phyloP scores from a whole-genome alignment of 2,888 invertebrate genomes.

The Stomorhina lunata region DNA sequence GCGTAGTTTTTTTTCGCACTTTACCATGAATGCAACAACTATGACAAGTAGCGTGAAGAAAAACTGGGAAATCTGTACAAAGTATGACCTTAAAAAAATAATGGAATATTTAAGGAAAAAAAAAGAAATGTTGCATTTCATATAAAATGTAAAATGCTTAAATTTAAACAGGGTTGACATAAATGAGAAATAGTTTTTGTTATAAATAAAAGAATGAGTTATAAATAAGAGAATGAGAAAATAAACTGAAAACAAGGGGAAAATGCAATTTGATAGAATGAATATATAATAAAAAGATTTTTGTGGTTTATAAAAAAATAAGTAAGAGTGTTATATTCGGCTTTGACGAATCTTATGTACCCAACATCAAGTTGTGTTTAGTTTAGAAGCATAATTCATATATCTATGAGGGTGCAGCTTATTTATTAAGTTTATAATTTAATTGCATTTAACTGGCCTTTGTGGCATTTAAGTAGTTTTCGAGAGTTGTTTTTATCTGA shows the following conservation, averaged over 20 bases:
- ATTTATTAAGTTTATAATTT: too few species aligned
- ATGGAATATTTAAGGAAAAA: neutral
- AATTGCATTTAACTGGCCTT: too few species aligned
- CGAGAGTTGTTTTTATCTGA: too few species aligned
- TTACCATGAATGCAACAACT: conserved; percentile 6
- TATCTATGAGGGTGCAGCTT: too few species aligned
- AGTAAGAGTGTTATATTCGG: too few species aligned
- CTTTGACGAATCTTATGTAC: too few species aligned
- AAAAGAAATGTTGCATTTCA: conserved; percentile 8
- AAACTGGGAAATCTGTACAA: neutral
- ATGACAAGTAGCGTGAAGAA: neutral
- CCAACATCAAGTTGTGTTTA: too few species aligned
- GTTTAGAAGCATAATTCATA: too few species aligned
- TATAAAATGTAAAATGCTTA: conserved; percentile 33
- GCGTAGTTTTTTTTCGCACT: conserved; percentile 6
- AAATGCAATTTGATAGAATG: neutral
- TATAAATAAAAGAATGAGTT: neutral
- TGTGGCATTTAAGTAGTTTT: too few species aligned
- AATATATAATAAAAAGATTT: too few species aligned
- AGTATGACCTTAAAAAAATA: conserved; percentile 33
- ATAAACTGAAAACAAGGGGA: neutral
- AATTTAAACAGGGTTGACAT: conserved; percentile 37
- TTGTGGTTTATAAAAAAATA: too few species aligned
- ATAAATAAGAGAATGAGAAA: neutral
- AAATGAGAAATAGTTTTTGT: conserved; percentile 36